A percentile compares a stretch with the other conserved stretches of the same genome.
These are phyloP conservation scores for Aelia acuminata DNA, from an alignment of 2,888 invertebrate genomes.

Conservation along the genomic window DNA sequence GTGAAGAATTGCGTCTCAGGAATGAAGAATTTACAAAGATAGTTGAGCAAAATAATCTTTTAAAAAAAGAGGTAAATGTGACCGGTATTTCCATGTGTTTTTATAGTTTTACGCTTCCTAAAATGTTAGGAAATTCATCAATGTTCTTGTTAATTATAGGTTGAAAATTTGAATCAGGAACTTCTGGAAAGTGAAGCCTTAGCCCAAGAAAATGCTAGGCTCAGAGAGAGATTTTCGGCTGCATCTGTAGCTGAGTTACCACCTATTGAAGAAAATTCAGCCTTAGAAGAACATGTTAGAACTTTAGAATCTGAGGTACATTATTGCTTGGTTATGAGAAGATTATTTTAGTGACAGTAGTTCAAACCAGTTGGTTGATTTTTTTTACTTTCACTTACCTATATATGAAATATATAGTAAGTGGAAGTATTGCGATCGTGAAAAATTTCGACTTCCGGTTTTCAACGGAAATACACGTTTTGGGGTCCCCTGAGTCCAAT, in stretches of 20 bases:
- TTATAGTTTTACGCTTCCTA: background rate
- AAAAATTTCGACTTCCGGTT: too few relatives aligned
- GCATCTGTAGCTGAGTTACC: background rate
- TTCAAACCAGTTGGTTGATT: background rate
- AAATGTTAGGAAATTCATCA: background rate
- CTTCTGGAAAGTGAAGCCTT: conserved; percentile 42
- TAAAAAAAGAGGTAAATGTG: conserved; percentile 28
- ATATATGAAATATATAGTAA: too few relatives aligned
- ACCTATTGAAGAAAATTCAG: conserved; percentile 45
- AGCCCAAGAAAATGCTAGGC: conserved; percentile 64
- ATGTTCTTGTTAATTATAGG: background rate
- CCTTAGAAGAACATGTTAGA: conserved; percentile 53
- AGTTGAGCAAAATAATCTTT: conserved; percentile 50
- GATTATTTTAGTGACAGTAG: background rate
- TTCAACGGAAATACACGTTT: too few relatives aligned
- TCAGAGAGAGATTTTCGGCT: conserved; percentile 66
- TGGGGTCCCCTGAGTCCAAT: too few relatives aligned
- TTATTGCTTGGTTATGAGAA: background rate
- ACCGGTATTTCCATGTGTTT: background rate
- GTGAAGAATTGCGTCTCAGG: conserved; percentile 69
- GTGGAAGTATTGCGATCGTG: too few relatives aligned
- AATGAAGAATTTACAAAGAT: conserved; percentile 29
- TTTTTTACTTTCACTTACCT: too few relatives aligned
- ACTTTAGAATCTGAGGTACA: conserved; percentile 53
- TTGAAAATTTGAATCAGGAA: conserved; percentile 59